Base-by-base conservation (phyloP, 2,113 vertebrate genomes). In the Thermophis baileyi region DNA sequence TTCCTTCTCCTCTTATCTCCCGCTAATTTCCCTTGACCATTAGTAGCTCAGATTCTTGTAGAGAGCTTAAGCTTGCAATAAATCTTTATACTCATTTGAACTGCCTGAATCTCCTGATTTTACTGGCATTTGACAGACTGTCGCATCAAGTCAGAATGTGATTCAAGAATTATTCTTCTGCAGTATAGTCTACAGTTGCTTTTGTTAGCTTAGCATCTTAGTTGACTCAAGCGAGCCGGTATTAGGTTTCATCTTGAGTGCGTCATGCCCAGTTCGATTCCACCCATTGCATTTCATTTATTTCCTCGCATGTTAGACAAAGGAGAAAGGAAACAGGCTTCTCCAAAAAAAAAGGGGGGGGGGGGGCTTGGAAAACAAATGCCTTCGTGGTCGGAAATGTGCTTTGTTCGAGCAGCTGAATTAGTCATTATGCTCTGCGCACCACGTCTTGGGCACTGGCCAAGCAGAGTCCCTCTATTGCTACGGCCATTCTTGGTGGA, bases 391-490 rank as follows among this genome's bases (percentile, higher is more conserved):
- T 22, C 6, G 12, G 35, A 51, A 88, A 88, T 27, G 11, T 12
- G 30, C 87, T 92, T 89, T 89, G 87, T 92, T 92, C 24, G 0
- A 60, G 20, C 87, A 92, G 87, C 91, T 92, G 87, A 87, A 46
- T 88, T 30, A 27, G 7, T 22, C 86, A 69, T 92, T 88, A 69
- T 54, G 60, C 57, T 51, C 1, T 3, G 55, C 55, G 0, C 46
- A 4, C 40, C 44, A 40, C 40, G 4, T 6, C 49, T 87, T 91
- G 85, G 91, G 46, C 85, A 24, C 3, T 30, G 14, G 85, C 91
- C 91, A 57, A 87, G 25, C 85, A 47, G 44, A 6, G 12, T 25
- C 22, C 46, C 10, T 49, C 4, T 50, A 8, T 7, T 22, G 54
- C 55, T 16, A 35, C 30, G 9, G 9, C 57, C 22, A 3, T 63